Evolutionary conservation across 2,113 vertebrate species (phyloP), one percentile per base, ranked within the genome.

Genomic region (Aviceda subcristata): DNA sequence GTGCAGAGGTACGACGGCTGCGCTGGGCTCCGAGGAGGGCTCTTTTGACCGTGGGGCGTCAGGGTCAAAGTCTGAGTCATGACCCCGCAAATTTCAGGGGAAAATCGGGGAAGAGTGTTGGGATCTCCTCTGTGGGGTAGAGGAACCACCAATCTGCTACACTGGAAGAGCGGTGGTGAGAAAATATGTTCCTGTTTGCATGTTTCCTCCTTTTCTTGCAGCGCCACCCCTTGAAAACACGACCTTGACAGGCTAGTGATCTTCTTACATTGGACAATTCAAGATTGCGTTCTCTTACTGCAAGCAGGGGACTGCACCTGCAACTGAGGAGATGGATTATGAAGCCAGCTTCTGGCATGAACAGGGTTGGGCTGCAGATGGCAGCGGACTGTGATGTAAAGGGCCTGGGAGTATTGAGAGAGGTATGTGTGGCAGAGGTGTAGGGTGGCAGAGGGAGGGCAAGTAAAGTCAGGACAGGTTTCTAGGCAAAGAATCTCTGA

Each of bases 211-310:
- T 75, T 68, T 75, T 55, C 23, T 64, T 41, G 56, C 26, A 64
- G 56, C 73, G 64, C 7, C 12, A 5, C 16, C 15, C 32, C 18
- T 50, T 50, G 50, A 85, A 56, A 71, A 21, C 36, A 16, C 6
- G 2, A 6, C 36, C 15, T 34, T 18, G 50, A 5, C 17, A 24
- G 62, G 34, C 27, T 3, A 9, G 36, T 3, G 46, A 16, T 30
- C 23, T 0, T 43, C 46, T 34, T 8, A 9, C 2, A 2, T 13
- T 12, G 32, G n/a, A 7, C 6, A 3, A 19, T 10, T 48, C 2
- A 5, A 77, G n/a, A 7, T 46, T n/a, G 19, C 15, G 46, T 69
- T 48, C 39, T 55, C 15, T 53, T n/a, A 6, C 2, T 24, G 46
- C n/a, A 56, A 36, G 24, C 26, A 5, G 8, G 12, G 26, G 16